Evolutionary conservation across 2,888 invertebrate genomes (phyloP).

Genomic region (Rhaphigaster nebulosa): DNA sequence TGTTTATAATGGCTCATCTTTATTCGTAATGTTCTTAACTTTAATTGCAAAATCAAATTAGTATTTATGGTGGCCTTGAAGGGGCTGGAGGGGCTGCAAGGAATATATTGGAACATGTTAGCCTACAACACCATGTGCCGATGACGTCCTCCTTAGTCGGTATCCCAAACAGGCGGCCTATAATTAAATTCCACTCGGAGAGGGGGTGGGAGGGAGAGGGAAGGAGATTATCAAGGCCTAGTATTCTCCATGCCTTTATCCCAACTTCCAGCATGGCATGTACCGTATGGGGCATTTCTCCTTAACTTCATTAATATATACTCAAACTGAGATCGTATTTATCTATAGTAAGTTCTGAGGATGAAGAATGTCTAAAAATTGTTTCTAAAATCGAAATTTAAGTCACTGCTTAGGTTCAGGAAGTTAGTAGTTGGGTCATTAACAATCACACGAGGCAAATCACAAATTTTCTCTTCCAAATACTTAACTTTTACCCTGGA

Average conservation of each 20-base stretch:
- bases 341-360: neutral
- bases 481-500: too few species aligned
- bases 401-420: too few species aligned
- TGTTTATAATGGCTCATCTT: neutral
- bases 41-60: neutral
- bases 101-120: slow-evolving; percentile 18
- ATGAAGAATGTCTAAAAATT: too few species aligned
- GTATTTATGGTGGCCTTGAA: neutral
- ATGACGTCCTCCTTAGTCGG: neutral
- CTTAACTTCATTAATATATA: neutral
- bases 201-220: too few species aligned
- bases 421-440: too few species aligned
- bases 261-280: neutral
- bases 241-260: neutral
- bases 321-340: neutral
- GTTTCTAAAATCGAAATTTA: too few species aligned
- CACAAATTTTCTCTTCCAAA: too few species aligned
- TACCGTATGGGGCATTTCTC: neutral
- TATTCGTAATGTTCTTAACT: neutral
- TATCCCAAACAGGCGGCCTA: slow-evolving; percentile 8
- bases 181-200: neutral
- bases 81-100: neutral
- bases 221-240: neutral
- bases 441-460: too few species aligned
- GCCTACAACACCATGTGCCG: neutral